Evolutionary conservation across 2,113 vertebrate species (phyloP), one percentile per base, ranked within the genome.

Genomic region (Psephotus haematonotus): DNA sequence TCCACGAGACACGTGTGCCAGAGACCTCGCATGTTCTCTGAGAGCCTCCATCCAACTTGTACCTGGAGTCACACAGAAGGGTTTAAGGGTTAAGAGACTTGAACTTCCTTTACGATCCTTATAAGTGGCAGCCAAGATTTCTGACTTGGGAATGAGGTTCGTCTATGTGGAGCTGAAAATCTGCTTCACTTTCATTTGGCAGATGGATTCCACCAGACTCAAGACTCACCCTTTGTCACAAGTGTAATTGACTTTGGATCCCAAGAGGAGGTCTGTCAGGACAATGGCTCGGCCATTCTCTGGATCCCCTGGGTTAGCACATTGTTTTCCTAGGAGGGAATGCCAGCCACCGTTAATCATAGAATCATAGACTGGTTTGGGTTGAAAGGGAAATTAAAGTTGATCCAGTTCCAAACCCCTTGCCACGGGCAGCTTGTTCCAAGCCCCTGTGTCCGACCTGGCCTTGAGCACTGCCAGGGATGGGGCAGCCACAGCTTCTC

Each of bases 191-290:
- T 17, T 67, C 77, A 17, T 15, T 25, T n/a, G 43, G 59, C 63
- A 84, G 63, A 69, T 28, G 74, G 46, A 49, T 14, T 57, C 57
- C 71, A 25, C 17, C 9, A 1, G 67, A 39, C 2, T 0, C 41
- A 7, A 43, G 57, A 94, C 97, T 98, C 92, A 98, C 98, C 98
- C 98, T 53, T 23, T 1, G 1, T 97, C 5, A 87, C 98, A 98
- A 3, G 86, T 92, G 84, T 97, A 98, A 33, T 25, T 53, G 44
- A 98, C 94, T 13, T 33, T 17, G 59, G 97, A 93, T 4, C 86
- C 97, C 1, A 96, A 88, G 41, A 94, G 59, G 33, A 94, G 68
- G 82, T 92, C 95, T 0, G 59, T 90, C 83, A 68, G 31, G 63
- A 97, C 57, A 29, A 13, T 19, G 49, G 97, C 50, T 43, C 65